Evolutionary conservation across 2,113 vertebrate genomes (phyloP).

Genomic region (Electrona antarctica): DNA sequence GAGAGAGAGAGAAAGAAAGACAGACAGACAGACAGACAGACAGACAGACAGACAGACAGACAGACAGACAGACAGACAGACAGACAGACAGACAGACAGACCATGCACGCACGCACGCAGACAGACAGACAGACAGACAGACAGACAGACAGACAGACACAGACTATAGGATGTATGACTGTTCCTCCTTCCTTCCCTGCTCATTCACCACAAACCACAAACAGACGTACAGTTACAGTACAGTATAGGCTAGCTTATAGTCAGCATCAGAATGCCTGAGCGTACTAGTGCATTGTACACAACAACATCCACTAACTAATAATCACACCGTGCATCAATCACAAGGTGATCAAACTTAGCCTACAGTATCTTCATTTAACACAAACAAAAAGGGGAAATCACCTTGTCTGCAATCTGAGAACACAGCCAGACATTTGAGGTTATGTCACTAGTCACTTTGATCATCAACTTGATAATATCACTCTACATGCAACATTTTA

Average conservation of each 20-base stretch:
- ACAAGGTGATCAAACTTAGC: too few species aligned
- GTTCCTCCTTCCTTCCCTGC: constrained; percentile 35
- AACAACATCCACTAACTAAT: background rate
- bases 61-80: constrained; percentile 49
- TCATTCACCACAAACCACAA: constrained; percentile 23
- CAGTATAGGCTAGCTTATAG: too few species aligned
- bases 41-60: constrained; percentile 24
- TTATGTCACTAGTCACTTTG: too few species aligned
- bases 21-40: constrained; percentile 25
- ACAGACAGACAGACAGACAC: constrained; percentile 34
- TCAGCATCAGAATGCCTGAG: too few species aligned
- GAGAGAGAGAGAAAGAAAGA: constrained; percentile 19
- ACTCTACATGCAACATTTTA: too few species aligned
- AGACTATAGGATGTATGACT: constrained; percentile 35
- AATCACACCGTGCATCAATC: background rate
- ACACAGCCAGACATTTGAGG: too few species aligned
- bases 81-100: constrained; percentile 33
- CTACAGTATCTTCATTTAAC: too few species aligned
- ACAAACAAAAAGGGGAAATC: background rate
- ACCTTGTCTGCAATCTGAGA: background rate
- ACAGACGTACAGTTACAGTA: constrained; percentile 26
- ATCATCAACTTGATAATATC: too few species aligned
- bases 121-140: constrained; percentile 12
- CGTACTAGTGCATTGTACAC: background rate
- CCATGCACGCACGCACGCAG: too few species aligned